Conservation (phyloP, 2,888 invertebrate genomes). For the Pollenia griseotomentosa region DNA sequence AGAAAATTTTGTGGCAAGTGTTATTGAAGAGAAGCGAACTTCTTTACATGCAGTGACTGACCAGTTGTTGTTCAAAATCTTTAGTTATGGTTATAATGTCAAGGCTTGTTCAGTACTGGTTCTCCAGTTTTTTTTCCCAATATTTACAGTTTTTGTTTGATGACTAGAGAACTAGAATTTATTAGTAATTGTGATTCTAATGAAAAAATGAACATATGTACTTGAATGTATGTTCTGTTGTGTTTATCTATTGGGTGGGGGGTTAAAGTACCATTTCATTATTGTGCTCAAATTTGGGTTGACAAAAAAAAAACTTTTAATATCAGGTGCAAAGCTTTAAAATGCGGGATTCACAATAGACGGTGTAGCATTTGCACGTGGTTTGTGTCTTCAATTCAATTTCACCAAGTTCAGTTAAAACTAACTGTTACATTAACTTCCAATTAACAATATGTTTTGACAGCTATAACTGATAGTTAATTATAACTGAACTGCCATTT, state of each 20-base stretch:
- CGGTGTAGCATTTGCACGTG: too few relatives aligned
- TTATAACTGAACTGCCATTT: too few relatives aligned
- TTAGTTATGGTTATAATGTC: conserved; percentile 35
- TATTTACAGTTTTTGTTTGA: conserved; percentile 29
- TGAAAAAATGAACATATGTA: not conserved
- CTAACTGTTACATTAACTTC: too few relatives aligned
- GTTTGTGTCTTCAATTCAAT: too few relatives aligned
- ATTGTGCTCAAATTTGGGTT: too few relatives aligned
- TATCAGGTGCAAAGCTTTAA: too few relatives aligned
- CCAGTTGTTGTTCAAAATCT: not conserved
- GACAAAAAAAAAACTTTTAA: too few relatives aligned
- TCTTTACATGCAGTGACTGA: not conserved
- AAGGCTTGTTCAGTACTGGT: conserved; percentile 39
- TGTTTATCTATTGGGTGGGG: conserved; percentile 6
- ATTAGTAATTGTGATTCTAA: conserved; percentile 42
- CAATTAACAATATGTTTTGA: too few relatives aligned
- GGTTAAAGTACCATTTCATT: conserved; percentile 3
- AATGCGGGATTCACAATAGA: too few relatives aligned
- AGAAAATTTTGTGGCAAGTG: conserved; percentile 37
- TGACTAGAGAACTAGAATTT: conserved; percentile 10
- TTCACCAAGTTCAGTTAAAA: too few relatives aligned
- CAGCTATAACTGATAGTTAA: too few relatives aligned
- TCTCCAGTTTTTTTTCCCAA: not conserved
- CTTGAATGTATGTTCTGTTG: not conserved
- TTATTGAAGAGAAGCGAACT: not conserved